Evolutionary conservation across 2,888 invertebrate species (phyloP).

Genomic region (Pollenia amentaria): DNA sequence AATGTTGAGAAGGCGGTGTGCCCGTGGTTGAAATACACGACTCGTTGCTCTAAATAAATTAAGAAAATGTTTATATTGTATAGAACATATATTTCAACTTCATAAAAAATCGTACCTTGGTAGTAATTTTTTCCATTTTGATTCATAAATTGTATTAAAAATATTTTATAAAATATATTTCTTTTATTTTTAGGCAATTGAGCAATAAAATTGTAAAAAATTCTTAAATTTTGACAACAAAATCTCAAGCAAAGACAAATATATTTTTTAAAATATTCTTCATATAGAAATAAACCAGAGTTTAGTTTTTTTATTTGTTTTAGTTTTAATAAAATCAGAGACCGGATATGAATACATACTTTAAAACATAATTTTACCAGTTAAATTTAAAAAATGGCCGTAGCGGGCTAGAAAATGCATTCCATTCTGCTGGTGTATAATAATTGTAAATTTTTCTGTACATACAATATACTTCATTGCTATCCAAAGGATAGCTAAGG

Average conservation of each 20-base stretch:
- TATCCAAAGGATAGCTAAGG: too few relatives aligned
- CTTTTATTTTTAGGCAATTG: background rate
- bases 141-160: background rate
- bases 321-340: too few relatives aligned
- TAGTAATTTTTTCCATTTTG: constrained; percentile 53
- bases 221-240: constrained; percentile 50
- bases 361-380: too few relatives aligned
- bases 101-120: constrained; percentile 22
- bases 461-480: too few relatives aligned
- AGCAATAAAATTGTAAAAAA: constrained; percentile 25
- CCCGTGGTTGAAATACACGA: constrained; percentile 74
- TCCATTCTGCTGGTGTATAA: too few relatives aligned
- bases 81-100: background rate
- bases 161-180: constrained; percentile 4
- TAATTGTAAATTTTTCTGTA: too few relatives aligned
- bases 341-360: too few relatives aligned
- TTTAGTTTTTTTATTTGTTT: too few relatives aligned
- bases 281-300: too few relatives aligned
- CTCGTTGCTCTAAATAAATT: constrained; percentile 70
- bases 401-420: too few relatives aligned
- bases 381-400: too few relatives aligned
- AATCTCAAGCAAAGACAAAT: constrained; percentile 5
- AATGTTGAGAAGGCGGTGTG: constrained; percentile 67
- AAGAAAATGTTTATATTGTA: background rate
- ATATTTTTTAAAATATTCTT: too few relatives aligned